phyloP scores from a whole-genome alignment of 2,113 vertebrate genomes.

The Chloroceryle aenea region DNA sequence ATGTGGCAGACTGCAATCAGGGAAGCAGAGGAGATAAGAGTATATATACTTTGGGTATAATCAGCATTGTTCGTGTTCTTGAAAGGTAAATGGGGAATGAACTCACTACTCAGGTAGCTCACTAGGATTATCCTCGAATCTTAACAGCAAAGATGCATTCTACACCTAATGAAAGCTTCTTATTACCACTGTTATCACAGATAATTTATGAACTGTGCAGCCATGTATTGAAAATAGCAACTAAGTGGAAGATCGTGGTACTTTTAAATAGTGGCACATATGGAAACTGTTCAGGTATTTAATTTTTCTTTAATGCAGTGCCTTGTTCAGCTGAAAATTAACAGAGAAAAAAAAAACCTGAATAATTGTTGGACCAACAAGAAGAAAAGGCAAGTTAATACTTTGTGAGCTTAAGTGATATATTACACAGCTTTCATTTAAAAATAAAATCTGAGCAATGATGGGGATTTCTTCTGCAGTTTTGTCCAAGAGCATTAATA shows the following conservation, averaged over 20 bases:
- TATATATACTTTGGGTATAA: neutral
- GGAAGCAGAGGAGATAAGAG: neutral
- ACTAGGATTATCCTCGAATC: neutral
- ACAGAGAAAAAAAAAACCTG: neutral
- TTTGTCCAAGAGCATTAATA: neutral
- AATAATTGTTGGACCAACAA: neutral
- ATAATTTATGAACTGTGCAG: neutral
- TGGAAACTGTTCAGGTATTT: neutral
- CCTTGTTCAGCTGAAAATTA: neutral
- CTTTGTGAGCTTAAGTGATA: neutral
- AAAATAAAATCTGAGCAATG: neutral
- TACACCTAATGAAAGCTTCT: neutral
- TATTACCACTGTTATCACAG: rapidly evolving
- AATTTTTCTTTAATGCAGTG: neutral
- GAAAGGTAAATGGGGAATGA: neutral
- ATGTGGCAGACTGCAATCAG: neutral
- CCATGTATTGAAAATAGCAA: neutral
- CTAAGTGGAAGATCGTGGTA: neutral
- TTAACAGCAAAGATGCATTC: neutral
- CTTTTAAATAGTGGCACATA: neutral
- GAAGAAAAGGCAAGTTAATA: neutral
- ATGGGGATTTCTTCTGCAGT: neutral
- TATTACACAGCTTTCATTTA: neutral
- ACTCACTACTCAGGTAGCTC: neutral
- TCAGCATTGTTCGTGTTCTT: neutral